Evolutionary conservation across 2,113 vertebrate species (phyloP).

Genomic region (Cyphomyrus plagiostoma): DNA sequence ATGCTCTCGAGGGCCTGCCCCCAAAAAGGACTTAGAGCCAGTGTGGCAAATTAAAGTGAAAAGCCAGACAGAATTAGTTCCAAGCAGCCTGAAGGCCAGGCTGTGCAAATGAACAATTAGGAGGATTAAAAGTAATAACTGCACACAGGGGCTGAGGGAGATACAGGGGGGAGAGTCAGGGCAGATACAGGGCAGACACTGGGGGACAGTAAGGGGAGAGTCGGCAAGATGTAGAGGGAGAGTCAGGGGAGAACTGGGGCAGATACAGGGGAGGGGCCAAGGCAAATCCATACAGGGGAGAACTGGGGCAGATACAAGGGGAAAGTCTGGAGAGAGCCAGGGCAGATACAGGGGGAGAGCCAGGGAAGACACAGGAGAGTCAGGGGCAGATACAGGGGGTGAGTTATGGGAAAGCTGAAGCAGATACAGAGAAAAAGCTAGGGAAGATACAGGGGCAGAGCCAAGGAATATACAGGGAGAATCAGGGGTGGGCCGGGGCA

Average conservation of each 20-base stretch:
- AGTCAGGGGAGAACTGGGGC: neutral
- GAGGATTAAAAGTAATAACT: constrained; percentile 31
- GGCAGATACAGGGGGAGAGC: neutral
- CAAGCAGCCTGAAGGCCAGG: constrained; percentile 27
- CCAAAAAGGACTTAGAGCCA: constrained; percentile 26
- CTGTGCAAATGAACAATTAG: constrained; percentile 31
- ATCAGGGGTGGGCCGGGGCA: too few relatives aligned
- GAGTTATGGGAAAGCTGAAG: neutral
- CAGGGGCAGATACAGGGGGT: too few relatives aligned
- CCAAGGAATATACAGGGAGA: neutral
- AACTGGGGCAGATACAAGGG: neutral
- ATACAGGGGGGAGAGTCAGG: neutral
- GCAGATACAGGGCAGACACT: neutral
- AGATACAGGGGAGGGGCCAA: neutral
- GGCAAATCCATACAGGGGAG: too few relatives aligned
- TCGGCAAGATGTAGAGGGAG: neutral
- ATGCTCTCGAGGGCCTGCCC: constrained; percentile 23
- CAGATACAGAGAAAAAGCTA: too few relatives aligned
- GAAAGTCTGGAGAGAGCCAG: neutral
- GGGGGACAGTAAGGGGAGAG: neutral
- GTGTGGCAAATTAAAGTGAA: constrained; percentile 37
- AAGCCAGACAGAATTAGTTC: constrained; percentile 40
- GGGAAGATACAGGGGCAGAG: too few relatives aligned
- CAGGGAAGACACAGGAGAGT: too few relatives aligned
- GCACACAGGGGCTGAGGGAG: neutral